Evolutionary conservation across 2,888 invertebrate genomes (phyloP).

Genomic region (Acanthacorydalis orientalis): DNA sequence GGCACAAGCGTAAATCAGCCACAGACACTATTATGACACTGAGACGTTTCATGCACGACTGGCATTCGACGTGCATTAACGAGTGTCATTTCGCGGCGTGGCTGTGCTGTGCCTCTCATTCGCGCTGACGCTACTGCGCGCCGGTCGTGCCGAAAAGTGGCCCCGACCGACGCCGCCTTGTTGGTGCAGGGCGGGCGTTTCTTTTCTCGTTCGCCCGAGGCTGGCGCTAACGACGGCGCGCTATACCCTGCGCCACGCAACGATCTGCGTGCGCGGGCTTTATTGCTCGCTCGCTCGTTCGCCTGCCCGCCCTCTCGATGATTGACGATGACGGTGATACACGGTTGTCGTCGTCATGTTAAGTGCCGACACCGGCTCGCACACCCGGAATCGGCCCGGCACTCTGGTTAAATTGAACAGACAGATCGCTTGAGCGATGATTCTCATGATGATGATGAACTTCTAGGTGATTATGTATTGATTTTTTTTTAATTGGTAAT

Average conservation of each 20-base stretch:
- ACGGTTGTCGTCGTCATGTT: no score
- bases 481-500: no score
- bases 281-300: neutral
- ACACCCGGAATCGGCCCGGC: no score
- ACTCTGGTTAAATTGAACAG: no score
- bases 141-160: neutral
- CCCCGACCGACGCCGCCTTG: slow-evolving; percentile 1
- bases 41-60: slow-evolving; percentile 8
- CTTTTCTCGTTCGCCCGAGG: slow-evolving; percentile 12
- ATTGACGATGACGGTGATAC: no score
- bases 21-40: slow-evolving; percentile 11
- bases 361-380: no score
- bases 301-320: no score
- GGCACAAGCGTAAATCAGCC: slow-evolving; percentile 27
- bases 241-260: neutral
- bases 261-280: neutral
- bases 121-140: slow-evolving; percentile 1
- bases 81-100: slow-evolving; percentile 6
- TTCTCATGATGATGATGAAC: no score
- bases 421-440: no score
- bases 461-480: no score
- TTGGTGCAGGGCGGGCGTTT: slow-evolving; percentile 8
- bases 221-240: slow-evolving; percentile 8
- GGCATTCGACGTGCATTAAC: slow-evolving; percentile 7
- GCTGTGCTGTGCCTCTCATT: slow-evolving; percentile 5